Percentiles rank a stretch among this genome's conserved stretches.
phyloP scores from a whole-genome alignment of 2,113 vertebrate genomes.

The Bubo blakistoni region DNA sequence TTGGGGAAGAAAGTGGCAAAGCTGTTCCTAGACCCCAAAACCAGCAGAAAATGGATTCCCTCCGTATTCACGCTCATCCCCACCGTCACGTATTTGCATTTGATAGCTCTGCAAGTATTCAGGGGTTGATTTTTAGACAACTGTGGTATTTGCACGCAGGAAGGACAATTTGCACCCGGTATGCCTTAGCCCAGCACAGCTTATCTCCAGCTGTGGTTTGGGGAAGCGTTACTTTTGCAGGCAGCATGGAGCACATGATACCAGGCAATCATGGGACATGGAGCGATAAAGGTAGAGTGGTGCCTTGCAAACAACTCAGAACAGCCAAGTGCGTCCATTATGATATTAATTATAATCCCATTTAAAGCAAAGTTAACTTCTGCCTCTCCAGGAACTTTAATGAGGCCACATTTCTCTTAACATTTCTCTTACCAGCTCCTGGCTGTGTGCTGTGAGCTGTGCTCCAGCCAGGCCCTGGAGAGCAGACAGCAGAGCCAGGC shows the following conservation, averaged over 20 bases:
- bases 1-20: not conserved
- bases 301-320: not conserved
- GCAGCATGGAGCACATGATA: not conserved
- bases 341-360: not conserved
- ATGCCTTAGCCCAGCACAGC: not conserved
- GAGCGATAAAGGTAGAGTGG: not conserved
- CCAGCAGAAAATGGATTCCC: not conserved
- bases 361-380: not conserved
- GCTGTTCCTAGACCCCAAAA: not conserved
- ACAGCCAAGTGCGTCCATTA: not conserved
- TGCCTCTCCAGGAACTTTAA: not conserved
- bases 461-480: not conserved
- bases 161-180: not conserved
- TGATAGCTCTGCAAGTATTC: not conserved
- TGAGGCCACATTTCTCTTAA: not conserved
- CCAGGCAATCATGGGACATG: not conserved
- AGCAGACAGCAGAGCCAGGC: not conserved
- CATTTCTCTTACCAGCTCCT: not conserved
- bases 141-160: not conserved
- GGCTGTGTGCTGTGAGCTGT: not conserved
- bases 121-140: not conserved
- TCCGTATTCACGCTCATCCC: not conserved
- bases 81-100: accelerated
- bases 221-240: not conserved
- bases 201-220: not conserved